Conservation (phyloP, 2,888 invertebrate genomes). For the Agonopterix heracliana region DNA sequence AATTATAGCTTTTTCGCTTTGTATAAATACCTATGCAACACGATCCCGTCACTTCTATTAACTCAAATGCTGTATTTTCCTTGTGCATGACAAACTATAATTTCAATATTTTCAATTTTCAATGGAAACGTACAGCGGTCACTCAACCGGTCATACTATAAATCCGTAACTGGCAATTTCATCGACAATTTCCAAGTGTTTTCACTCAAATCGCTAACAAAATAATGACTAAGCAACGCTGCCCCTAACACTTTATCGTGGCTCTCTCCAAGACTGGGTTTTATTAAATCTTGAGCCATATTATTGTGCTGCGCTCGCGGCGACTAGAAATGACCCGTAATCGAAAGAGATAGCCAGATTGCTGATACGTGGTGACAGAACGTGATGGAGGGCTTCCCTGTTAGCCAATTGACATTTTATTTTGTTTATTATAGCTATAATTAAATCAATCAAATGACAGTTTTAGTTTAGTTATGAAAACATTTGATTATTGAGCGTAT, state of each 20-base stretch:
- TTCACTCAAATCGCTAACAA: slow-evolving; percentile 62
- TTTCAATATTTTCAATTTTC: slow-evolving; percentile 3
- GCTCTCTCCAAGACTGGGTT: slow-evolving; percentile 50
- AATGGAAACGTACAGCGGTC: slow-evolving; percentile 35
- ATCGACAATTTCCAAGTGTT: slow-evolving; percentile 56
- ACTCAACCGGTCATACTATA: slow-evolving; percentile 31
- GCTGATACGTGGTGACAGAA: slow-evolving; percentile 28
- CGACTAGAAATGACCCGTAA: slow-evolving; percentile 43
- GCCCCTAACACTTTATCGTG: slow-evolving; percentile 56
- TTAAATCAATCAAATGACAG: too few relatives aligned
- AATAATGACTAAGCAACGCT: slow-evolving; percentile 53
- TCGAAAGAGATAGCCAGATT: slow-evolving; percentile 38
- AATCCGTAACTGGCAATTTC: slow-evolving; percentile 54
- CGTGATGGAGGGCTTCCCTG: slow-evolving; percentile 21
- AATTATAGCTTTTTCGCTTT: too few relatives aligned
- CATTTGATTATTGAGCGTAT: too few relatives aligned
- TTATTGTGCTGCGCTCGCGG: slow-evolving; percentile 51
- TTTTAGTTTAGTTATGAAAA: too few relatives aligned
- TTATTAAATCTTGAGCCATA: slow-evolving; percentile 60
- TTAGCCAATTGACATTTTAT: slow-evolving; percentile 32
- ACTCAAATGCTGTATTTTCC: neutral
- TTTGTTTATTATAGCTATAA: slow-evolving; percentile 4
- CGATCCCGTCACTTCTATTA: too few relatives aligned
- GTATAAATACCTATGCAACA: too few relatives aligned
- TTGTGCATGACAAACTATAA: neutral